Evolutionary conservation across 1,140 invertebrate species (phyloP), one percentile per base, ranked within the genome.

Genomic region (Maconellicoccus hirsutus): DNA sequence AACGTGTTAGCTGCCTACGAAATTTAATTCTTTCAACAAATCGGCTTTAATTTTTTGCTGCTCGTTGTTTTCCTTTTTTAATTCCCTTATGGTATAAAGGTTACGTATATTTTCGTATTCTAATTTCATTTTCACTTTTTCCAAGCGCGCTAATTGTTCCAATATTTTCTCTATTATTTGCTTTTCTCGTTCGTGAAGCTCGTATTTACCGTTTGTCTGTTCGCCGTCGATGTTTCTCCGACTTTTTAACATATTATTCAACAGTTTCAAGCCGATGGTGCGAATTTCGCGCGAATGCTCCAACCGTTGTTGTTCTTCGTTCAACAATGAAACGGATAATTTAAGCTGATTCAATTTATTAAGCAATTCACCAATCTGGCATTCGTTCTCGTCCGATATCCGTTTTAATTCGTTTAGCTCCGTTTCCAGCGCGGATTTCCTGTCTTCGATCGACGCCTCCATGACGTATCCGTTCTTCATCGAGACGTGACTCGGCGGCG

Each of bases 21-120:
- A 52, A 52, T 52, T 52, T 16, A 52, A 52, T 52, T 52, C 42
- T 52, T 52, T 52, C 12, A 16, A 19, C n/a, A 52, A 52, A 52
- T 52, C 42, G 42, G 42, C 42, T 14, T 52, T 16, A 4, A 52
- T 52, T 52, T 52, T 52, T 52, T 23, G 14, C 21, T 23, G 22
- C 25, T 26, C 25, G 61, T 2, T 22, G 19, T 66, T 66, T 26
- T 66, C 61, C 22, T 26, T 23, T 66, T 66, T 66, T 26, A 66
- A 26, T 26, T 66, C 61, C 22, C 22, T 66, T 25, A 66, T 66
- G 3, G 61, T 66, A 26, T 66, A 66, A 23, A 66, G 25, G 61
- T 66, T 66, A 66, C 61, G 61, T 25, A 26, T 66, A 66, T 66
- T 66, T 26, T 66, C 61, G 25, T 66, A 66, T 26, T 66, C 22